Base-by-base conservation (phyloP, 2,113 vertebrate genomes). In the Eudyptes chrysolophus region DNA sequence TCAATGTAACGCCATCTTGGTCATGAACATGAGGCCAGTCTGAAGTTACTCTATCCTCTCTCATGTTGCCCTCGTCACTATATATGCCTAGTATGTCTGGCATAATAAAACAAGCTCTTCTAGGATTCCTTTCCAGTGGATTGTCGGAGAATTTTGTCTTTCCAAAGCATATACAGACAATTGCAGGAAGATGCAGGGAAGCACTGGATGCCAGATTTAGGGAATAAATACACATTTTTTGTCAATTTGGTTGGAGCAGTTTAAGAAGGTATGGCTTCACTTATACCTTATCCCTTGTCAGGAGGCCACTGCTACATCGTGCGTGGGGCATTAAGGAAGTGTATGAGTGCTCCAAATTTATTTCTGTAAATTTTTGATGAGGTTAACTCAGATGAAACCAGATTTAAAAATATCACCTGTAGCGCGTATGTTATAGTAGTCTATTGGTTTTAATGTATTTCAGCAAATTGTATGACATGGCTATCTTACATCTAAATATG, bases 171-270 rank as follows among this genome's bases (percentile, higher is more conserved):
- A 36, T 32, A 25, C 8, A 42, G 57, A 27, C 32, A 62, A 38
- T 9, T 58, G 24, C 40, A 61, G 48, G 32, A 57, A 75, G 55
- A 32, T 68, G 26, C 21, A 57, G 36, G 34, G 38, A 44, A 55
- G 16, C 15, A 10, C 34, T 38, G 24, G 11, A 12, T 22, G 16
- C 11, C 13, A 49, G n/a, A 38, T 18, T 34, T 62, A 34, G 36
- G 62, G 75, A 58, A 69, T 40, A 72, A 60, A 42, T 69, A 15
- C 9, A 16, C 6, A 0, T 20, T 19, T n/a, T 38, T 54, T 48
- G 24, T 42, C 20, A 18, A 0, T 30, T 29, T 0, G 1, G 7
- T 27, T 30, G 24, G 69, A 81, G 42, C 3, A 10, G 29, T 57
- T 55, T 27, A 24, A 57, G 55, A 52, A 76, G 70, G 38, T 71